phyloP scores from a whole-genome alignment of 2,113 vertebrate genomes.

The Butorides virescens region DNA sequence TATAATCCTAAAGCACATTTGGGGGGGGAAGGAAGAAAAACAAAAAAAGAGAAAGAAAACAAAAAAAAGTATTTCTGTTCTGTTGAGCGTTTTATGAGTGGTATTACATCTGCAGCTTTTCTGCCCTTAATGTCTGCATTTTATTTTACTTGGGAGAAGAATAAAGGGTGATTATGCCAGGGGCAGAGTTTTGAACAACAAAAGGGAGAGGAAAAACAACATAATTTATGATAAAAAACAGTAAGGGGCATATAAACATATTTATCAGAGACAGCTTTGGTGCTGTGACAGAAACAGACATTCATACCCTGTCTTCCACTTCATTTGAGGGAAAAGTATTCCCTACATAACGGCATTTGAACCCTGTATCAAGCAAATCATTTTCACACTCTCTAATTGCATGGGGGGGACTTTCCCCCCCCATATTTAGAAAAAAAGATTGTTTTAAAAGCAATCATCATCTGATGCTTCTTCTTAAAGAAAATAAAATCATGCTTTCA shows the following conservation, averaged over 20 bases:
- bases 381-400: background rate
- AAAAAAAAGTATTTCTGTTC: background rate
- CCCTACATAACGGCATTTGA: background rate
- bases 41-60: rapidly evolving
- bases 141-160: slow-evolving; percentile 29
- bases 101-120: background rate
- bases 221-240: slow-evolving; percentile 41
- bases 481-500: background rate
- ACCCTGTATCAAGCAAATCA: background rate
- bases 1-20: background rate
- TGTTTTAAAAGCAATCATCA: background rate
- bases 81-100: background rate
- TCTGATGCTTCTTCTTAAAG: background rate
- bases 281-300: background rate
- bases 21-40: rapidly evolving
- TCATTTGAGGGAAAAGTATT: background rate
- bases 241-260: slow-evolving; percentile 43
- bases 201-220: slow-evolving; percentile 46
- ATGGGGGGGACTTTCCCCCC: rapidly evolving
- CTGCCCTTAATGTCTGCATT: background rate
- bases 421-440: background rate
- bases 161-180: slow-evolving; percentile 28
- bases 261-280: slow-evolving; percentile 25
- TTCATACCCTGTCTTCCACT: background rate
- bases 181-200: slow-evolving; percentile 39